phyloP scores from a whole-genome alignment of 2,113 vertebrate genomes.

The Connochaetes taurinus region DNA sequence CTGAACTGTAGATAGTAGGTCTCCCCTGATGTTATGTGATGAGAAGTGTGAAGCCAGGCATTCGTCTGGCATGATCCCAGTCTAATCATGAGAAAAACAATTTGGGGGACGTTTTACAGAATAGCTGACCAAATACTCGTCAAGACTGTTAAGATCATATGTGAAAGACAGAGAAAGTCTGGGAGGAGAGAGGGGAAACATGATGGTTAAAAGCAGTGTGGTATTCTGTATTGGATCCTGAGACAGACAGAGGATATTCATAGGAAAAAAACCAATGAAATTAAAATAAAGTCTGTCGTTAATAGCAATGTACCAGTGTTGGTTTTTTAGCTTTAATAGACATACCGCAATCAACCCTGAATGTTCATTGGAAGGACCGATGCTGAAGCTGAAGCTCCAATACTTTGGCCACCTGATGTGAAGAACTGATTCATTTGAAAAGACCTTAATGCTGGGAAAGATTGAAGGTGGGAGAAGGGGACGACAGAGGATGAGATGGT shows the following conservation, averaged over 20 bases:
- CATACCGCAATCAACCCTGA: background rate
- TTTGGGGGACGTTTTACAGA: background rate
- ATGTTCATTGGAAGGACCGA: background rate
- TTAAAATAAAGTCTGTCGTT: background rate
- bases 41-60: background rate
- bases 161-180: background rate
- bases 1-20: background rate
- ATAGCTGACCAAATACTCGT: background rate
- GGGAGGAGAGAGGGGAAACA: background rate
- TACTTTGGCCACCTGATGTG: background rate
- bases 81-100: background rate
- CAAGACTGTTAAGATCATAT: background rate
- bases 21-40: background rate
- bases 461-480: background rate
- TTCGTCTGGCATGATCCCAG: background rate
- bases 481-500: background rate
- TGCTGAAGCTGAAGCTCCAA: background rate
- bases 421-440: background rate
- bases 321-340: conserved; percentile 4
- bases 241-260: background rate
- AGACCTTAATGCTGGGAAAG: background rate
- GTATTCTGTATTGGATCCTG: background rate
- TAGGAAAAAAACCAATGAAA: background rate
- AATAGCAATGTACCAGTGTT: background rate
- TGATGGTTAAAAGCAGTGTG: background rate